Evolutionary conservation across 2,113 vertebrate genomes (phyloP).

Genomic region (Amphilophus citrinellus): DNA sequence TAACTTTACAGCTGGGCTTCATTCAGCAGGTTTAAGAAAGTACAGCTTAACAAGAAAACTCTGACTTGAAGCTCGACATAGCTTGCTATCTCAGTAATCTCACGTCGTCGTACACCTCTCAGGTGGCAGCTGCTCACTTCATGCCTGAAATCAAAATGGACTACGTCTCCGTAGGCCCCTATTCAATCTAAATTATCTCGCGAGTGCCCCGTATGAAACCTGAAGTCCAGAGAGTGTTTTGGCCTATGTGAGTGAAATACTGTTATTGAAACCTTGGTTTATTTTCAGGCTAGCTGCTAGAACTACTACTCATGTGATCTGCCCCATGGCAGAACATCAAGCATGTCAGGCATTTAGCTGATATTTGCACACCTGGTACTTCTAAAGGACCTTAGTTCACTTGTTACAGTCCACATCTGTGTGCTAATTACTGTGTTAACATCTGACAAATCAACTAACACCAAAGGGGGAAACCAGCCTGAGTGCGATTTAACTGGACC

Average conservation of each 20-base stretch:
- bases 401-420: not conserved
- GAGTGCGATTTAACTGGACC: not conserved
- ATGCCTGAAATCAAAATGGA: not conserved
- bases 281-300: not conserved
- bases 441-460: not conserved
- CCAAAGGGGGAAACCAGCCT: not conserved
- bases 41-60: too few relatives aligned
- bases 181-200: rapidly evolving
- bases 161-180: too few relatives aligned
- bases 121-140: not conserved
- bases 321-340: not conserved
- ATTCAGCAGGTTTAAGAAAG: not conserved
- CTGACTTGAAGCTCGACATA: too few relatives aligned
- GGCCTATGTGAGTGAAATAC: too few relatives aligned
- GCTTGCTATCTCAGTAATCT: rapidly evolving
- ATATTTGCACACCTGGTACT: not conserved
- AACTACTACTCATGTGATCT: not conserved
- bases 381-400: not conserved
- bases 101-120: not conserved
- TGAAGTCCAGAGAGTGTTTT: too few relatives aligned
- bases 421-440: rapidly evolving
- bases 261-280: not conserved
- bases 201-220: not conserved
- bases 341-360: not conserved
- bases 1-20: not conserved